Evolutionary conservation across 2,888 invertebrate genomes (phyloP).

Genomic region (Callimorpha dominula): DNA sequence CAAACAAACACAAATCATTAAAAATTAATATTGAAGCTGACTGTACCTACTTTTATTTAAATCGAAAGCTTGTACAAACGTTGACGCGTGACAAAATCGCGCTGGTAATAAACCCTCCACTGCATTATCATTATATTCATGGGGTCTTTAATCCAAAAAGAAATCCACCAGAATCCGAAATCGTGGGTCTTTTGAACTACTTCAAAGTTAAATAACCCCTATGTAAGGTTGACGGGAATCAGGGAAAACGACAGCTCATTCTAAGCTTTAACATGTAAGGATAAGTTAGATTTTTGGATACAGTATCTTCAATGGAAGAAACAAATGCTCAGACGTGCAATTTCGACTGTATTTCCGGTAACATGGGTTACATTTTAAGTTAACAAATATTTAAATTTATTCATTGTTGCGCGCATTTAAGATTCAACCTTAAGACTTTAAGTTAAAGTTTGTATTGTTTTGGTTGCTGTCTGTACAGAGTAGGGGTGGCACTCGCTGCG

Average conservation of each 20-base stretch:
- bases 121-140: conserved; percentile 86
- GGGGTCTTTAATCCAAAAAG: conserved; percentile 85
- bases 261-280: conserved; percentile 52
- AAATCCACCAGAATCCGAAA: conserved; percentile 85
- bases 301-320: conserved; percentile 66
- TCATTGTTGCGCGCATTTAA: conserved; percentile 62
- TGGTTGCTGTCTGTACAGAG: conserved; percentile 39
- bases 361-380: conserved; percentile 87
- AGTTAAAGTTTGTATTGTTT: conserved; percentile 46
- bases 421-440: conserved; percentile 62
- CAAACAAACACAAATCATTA: conserved; percentile 24
- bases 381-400: conserved; percentile 87
- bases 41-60: conserved; percentile 40
- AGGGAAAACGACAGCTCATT: conserved; percentile 48
- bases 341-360: conserved; percentile 86
- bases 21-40: conserved; percentile 13
- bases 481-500: conserved; percentile 77
- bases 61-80: conserved; percentile 58
- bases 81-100: conserved; percentile 75
- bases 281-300: conserved; percentile 63
- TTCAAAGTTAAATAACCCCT: conserved; percentile 85
- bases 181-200: conserved; percentile 85
- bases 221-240: conserved; percentile 58
- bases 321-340: conserved; percentile 83
- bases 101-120: conserved; percentile 69